phyloP scores from a whole-genome alignment of 1,140 invertebrate species.

The Drosophila bifasciata region DNA sequence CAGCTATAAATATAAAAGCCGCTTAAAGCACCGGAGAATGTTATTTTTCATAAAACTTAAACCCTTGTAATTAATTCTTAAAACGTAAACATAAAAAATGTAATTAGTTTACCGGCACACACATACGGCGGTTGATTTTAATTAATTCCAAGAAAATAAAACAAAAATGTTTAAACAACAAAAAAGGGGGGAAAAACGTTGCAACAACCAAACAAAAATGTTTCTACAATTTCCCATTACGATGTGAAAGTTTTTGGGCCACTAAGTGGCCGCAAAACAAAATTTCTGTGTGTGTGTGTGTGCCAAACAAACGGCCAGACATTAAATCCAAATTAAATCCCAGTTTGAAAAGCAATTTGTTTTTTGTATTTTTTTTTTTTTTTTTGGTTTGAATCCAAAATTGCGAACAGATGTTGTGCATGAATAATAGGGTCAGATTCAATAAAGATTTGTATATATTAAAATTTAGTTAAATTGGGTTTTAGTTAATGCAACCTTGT shows the following conservation, averaged over 20 bases:
- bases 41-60: conserved; percentile 9
- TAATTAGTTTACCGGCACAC: conserved; percentile 17
- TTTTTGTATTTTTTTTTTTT: conserved; percentile 6
- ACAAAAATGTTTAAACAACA: conserved; percentile 8
- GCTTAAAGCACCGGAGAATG: conserved; percentile 8
- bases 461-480: no score
- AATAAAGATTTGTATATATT: no score
- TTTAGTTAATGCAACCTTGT: neutral
- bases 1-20: neutral
- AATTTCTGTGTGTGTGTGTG: no score
- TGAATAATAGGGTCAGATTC: no score
- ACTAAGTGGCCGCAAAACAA: conserved; percentile 14
- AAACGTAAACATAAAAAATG: conserved; percentile 9
- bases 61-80: conserved; percentile 20
- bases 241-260: conserved; percentile 1
- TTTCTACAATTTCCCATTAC: neutral
- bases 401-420: neutral
- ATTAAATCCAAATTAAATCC: conserved; percentile 21
- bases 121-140: conserved; percentile 5
- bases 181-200: neutral
- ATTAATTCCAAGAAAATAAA: conserved; percentile 20
- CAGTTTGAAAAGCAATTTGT: neutral
- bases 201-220: neutral
- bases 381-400: neutral
- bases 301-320: conserved; percentile 16